phyloP scores from a whole-genome alignment of 2,113 vertebrate species.

The Laticauda colubrina region DNA sequence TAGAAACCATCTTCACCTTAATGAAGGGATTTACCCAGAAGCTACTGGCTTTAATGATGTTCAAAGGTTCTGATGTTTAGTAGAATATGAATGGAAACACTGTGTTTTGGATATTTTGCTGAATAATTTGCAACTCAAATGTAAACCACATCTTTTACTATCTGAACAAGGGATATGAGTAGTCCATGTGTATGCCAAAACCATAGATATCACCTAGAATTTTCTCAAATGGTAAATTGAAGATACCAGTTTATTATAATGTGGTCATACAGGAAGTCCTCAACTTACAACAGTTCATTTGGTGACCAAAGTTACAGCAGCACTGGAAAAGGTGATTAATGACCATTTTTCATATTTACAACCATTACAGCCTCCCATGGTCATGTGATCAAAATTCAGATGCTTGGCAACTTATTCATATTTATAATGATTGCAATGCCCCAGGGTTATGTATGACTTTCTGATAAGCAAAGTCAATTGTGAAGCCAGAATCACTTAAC shows the following conservation, averaged over 20 bases:
- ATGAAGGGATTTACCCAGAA: neutral
- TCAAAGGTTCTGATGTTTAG: neutral
- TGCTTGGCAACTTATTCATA: neutral
- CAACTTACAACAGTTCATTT: neutral
- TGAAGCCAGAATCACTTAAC: neutral
- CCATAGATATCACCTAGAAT: neutral
- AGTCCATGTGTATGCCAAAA: neutral
- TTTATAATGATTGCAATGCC: neutral
- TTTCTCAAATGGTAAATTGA: neutral
- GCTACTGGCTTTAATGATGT: neutral
- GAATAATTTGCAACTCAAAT: neutral
- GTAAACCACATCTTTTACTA: neutral
- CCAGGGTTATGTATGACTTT: neutral
- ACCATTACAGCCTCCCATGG: neutral
- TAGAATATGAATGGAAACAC: neutral
- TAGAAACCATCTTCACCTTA: neutral
- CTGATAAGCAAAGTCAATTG: neutral
- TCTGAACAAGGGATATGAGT: neutral
- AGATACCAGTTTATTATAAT: neutral
- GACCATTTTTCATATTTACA: neutral
- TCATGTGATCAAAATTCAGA: neutral
- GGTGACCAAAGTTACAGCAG: neutral
- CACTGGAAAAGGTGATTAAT: neutral
- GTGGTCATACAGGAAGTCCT: neutral
- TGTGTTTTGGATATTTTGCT: neutral